These are phyloP conservation scores for Acestrorhynchus altus DNA, from an alignment of 2,797 vertebrate genomes.

Conservation along the genomic window DNA sequence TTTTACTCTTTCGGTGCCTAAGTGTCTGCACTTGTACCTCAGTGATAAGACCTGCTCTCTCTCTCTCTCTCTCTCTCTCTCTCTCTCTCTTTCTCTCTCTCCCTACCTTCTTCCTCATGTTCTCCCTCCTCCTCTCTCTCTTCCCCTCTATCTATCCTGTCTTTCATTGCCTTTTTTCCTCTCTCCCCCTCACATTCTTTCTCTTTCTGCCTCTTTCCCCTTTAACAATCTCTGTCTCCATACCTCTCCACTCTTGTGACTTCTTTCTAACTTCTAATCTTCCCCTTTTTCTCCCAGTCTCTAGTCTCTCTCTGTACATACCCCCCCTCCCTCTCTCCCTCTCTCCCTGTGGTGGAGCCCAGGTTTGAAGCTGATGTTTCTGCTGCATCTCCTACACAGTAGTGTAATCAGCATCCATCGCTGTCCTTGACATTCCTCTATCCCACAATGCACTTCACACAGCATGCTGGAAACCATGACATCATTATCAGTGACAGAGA, in stretches of 20 bases:
- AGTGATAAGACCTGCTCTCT: slow-evolving; percentile 89
- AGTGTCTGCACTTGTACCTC: slow-evolving; percentile 96
- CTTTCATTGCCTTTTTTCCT: neutral
- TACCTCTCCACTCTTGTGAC: too few relatives aligned
- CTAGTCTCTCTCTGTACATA: neutral
- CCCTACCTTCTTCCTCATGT: neutral
- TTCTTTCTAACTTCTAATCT: neutral
- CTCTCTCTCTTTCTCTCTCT: neutral
- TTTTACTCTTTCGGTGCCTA: slow-evolving; percentile 85
- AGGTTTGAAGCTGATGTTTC: slow-evolving; percentile 84
- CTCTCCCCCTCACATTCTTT: neutral
- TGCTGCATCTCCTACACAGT: slow-evolving; percentile 86
- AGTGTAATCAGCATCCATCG: slow-evolving; percentile 86
- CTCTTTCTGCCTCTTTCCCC: neutral
- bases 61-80: slow-evolving; percentile 74
- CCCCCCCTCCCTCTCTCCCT: neutral
- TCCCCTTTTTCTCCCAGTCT: slow-evolving; percentile 72
- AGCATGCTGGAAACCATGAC: slow-evolving; percentile 94
- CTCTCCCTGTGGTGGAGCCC: slow-evolving; percentile 19
- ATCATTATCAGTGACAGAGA: slow-evolving; percentile 93
- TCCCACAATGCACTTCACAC: slow-evolving; percentile 91
- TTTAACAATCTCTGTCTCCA: neutral
- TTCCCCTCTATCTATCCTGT: too few relatives aligned
- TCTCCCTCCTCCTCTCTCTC: too few relatives aligned
- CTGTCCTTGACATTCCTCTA: slow-evolving; percentile 98